phyloP scores from a whole-genome alignment of 2,113 vertebrate species.

The Seriola rivoliana region DNA sequence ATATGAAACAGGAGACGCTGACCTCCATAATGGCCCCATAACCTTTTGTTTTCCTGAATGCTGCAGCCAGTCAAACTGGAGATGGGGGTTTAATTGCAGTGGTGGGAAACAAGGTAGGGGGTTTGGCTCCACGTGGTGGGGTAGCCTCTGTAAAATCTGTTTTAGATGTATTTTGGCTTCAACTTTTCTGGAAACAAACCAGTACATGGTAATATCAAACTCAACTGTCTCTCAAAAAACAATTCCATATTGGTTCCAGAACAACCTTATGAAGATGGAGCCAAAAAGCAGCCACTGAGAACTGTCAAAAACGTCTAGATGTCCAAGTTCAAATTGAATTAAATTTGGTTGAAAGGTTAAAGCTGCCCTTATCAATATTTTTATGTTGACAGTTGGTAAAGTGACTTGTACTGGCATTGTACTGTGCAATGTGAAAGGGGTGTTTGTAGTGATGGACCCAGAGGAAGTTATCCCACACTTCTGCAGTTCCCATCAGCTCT shows the following conservation, averaged over 20 bases:
- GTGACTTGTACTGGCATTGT: no score
- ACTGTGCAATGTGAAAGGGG: no score
- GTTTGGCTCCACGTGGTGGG: background rate
- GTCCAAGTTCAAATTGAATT: background rate
- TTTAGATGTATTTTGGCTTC: background rate
- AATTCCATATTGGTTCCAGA: background rate
- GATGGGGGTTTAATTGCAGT: slow-evolving; percentile 41
- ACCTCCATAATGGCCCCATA: slow-evolving; percentile 38
- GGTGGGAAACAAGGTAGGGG: background rate
- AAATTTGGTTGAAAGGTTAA: background rate
- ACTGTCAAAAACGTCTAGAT: background rate
- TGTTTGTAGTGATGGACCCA: no score
- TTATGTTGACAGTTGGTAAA: no score
- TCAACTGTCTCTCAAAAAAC: background rate
- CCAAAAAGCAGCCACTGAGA: background rate
- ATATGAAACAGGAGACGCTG: slow-evolving; percentile 21
- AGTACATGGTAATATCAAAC: background rate
- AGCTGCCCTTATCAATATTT: background rate
- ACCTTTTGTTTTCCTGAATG: slow-evolving; percentile 61
- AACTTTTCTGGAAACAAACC: background rate
- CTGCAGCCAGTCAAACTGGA: slow-evolving; percentile 45
- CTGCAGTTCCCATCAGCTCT: background rate
- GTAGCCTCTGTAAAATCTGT: background rate
- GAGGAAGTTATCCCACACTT: no score
- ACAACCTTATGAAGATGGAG: background rate